Conservation (phyloP, 2,888 invertebrate species). For the Patella pellucida region DNA sequence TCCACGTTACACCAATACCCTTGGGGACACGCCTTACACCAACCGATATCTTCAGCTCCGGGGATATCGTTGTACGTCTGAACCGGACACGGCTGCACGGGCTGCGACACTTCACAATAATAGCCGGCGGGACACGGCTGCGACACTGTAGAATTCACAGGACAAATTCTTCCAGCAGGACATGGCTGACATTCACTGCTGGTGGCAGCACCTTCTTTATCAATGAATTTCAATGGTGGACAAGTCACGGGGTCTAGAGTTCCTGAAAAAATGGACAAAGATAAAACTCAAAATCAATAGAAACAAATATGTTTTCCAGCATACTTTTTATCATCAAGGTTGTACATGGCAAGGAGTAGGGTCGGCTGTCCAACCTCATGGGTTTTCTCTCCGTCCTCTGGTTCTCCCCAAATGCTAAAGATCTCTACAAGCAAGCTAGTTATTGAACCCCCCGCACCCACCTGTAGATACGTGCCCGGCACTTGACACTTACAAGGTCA, state of each 20-base stretch:
- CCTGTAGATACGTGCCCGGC: too few relatives aligned
- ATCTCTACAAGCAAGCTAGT: too few relatives aligned
- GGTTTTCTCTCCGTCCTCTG: too few relatives aligned
- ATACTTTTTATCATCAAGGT: too few relatives aligned
- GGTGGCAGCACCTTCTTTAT: conserved; percentile 58
- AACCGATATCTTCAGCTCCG: conserved; percentile 51
- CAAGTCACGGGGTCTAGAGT: conserved; percentile 49
- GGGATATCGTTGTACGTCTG: conserved; percentile 58
- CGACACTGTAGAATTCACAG: conserved; percentile 60
- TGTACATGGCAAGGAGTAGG: too few relatives aligned
- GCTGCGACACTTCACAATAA: conserved; percentile 56
- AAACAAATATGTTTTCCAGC: too few relatives aligned
- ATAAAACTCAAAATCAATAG: background rate
- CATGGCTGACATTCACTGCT: conserved; percentile 61
- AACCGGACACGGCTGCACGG: conserved; percentile 45
- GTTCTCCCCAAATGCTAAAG: too few relatives aligned
- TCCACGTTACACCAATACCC: conserved; percentile 62
- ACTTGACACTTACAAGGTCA: too few relatives aligned
- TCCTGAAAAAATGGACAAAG: conserved; percentile 37
- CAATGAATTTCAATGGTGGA: conserved; percentile 56
- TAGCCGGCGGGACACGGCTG: conserved; percentile 62
- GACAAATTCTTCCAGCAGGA: conserved; percentile 66
- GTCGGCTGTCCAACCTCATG: too few relatives aligned
- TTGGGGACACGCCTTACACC: conserved; percentile 62
- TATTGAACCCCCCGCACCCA: too few relatives aligned